A percentile compares a stretch with the other conserved stretches of the same genome.
Conservation (phyloP, 2,797 vertebrate species). For the Microtus californicus region DNA sequence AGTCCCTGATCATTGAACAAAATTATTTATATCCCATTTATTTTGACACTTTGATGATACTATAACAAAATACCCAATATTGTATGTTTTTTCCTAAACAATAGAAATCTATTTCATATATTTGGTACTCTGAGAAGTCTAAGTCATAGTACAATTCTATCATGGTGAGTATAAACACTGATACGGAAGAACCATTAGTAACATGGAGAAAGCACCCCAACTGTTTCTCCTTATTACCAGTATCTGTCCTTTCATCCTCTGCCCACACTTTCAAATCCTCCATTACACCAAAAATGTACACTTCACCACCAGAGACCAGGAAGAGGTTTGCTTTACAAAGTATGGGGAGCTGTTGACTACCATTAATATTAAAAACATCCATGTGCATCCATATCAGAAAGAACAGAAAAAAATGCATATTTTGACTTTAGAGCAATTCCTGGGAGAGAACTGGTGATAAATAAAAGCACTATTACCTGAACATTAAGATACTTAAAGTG, state of each 20-base stretch:
- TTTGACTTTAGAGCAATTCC: not conserved
- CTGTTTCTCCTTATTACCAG: not conserved
- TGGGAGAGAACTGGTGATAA: not conserved
- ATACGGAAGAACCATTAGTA: rapidly evolving
- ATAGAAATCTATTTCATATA: no score
- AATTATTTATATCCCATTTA: no score
- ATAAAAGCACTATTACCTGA: not conserved
- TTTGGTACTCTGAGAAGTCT: no score
- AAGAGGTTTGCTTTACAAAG: slow-evolving; percentile 9
- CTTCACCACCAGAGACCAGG: not conserved
- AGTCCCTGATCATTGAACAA: no score
- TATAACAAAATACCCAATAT: no score
- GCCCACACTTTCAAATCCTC: not conserved
- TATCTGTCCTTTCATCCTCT: not conserved
- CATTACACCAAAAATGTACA: not conserved
- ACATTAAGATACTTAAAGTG: not conserved
- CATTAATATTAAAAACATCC: not conserved
- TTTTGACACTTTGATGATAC: no score
- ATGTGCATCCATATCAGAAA: not conserved
- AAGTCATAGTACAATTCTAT: no score
- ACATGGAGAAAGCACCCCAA: not conserved
- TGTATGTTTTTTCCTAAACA: no score
- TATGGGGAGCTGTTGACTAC: not conserved
- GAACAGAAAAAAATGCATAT: not conserved
- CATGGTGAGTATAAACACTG: no score